A percentile compares a stretch with the other conserved stretches of the same genome.
These are phyloP conservation scores for Cinclus mexicanus DNA, from an alignment of 2,113 vertebrate species.

Conservation along the genomic window DNA sequence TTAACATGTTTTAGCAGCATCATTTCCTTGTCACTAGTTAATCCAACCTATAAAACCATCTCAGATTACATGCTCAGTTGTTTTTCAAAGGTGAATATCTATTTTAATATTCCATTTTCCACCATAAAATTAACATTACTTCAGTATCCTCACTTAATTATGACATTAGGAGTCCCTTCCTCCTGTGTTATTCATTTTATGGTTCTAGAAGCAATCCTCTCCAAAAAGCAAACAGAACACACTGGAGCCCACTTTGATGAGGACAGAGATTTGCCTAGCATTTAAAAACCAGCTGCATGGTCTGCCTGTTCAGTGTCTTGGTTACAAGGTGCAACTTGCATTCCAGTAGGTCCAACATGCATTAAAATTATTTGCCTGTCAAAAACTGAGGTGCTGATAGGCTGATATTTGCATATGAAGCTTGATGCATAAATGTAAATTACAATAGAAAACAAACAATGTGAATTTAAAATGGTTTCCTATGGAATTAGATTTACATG, in stretches of 20 bases:
- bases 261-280: not conserved
- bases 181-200: not conserved
- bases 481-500: not conserved
- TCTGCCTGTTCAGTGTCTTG: not conserved
- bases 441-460: constrained; percentile 4
- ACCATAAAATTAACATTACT: not conserved
- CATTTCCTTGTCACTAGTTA: not conserved
- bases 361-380: constrained; percentile 10
- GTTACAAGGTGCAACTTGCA: not conserved
- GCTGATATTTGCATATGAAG: not conserved
- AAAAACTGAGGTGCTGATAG: not conserved
- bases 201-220: not conserved
- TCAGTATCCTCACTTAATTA: not conserved
- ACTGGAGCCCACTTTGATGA: not conserved
- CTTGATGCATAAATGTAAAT: constrained; percentile 19
- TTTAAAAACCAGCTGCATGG: not conserved
- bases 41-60: not conserved
- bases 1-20: not conserved
- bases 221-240: not conserved
- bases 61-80: not conserved
- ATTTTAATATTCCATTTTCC: not conserved
- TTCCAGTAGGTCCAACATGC: not conserved
- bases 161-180: not conserved
- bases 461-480: not conserved
- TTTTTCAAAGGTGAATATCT: not conserved